These are phyloP conservation scores for Amblyopsis rosae DNA, from an alignment of 2,113 vertebrate genomes.

Conservation along the genomic window DNA sequence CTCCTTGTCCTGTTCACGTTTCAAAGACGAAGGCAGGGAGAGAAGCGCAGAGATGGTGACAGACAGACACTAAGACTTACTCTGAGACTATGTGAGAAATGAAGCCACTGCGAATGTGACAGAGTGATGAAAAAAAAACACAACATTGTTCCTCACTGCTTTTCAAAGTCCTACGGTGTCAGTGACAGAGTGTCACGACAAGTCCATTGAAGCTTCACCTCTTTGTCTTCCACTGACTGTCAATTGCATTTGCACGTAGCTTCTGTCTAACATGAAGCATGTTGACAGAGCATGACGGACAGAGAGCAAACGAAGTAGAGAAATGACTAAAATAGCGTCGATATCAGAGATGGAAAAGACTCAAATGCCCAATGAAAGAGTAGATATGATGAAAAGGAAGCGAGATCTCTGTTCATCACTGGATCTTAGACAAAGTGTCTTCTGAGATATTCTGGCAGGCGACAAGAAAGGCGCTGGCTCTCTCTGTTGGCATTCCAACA, in stretches of 20 bases:
- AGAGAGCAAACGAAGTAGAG: constrained; percentile 22
- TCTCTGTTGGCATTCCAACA: constrained; percentile 3
- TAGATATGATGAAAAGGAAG: constrained; percentile 37
- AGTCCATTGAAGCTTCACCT: constrained; percentile 35
- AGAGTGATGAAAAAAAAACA: not conserved
- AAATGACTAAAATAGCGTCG: constrained; percentile 33
- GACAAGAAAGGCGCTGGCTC: constrained; percentile 29
- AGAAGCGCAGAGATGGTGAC: constrained; percentile 16
- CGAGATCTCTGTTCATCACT: constrained; percentile 29
- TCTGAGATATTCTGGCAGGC: constrained; percentile 29
- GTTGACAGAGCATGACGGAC: constrained; percentile 47
- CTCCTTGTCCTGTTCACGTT: constrained; percentile 7
- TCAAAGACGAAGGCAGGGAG: not conserved
- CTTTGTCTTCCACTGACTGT: constrained; percentile 43
- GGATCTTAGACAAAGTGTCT: constrained; percentile 33
- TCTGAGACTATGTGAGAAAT: not conserved
- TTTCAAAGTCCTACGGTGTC: constrained; percentile 43
- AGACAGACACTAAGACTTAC: constrained; percentile 9
- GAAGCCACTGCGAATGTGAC: not conserved
- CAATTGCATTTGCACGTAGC: constrained; percentile 30
- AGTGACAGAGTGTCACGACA: constrained; percentile 62
- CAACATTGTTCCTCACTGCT: constrained; percentile 3
- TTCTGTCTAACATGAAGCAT: constrained; percentile 35
- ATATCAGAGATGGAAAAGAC: constrained; percentile 35
- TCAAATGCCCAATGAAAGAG: constrained; percentile 33